These are phyloP conservation scores for Ageneiosus marmoratus DNA, from an alignment of 2,113 vertebrate genomes.

Conservation along the genomic window DNA sequence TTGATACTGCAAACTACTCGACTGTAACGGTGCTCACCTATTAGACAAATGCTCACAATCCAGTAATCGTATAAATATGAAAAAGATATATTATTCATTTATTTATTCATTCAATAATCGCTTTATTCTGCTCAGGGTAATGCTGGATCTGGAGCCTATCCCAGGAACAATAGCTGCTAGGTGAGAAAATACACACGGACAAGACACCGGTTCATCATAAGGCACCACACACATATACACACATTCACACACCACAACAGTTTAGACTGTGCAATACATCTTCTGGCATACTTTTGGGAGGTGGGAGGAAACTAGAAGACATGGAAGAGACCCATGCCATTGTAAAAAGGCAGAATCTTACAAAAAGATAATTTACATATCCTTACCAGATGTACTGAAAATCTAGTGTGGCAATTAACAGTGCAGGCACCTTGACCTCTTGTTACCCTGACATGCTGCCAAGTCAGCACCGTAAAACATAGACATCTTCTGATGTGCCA, in stretches of 20 bases:
- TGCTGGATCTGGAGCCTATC: background rate
- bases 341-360: background rate
- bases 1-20: conserved; percentile 36
- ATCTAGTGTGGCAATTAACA: conserved; percentile 3
- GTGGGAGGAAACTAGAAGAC: background rate
- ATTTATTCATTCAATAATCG: background rate
- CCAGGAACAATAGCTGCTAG: background rate
- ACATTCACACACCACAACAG: background rate
- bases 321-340: background rate
- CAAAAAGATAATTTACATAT: conserved; percentile 20
- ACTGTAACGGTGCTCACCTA: conserved; percentile 6
- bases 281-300: background rate
- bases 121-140: background rate
- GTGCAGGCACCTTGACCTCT: conserved; percentile 11
- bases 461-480: conserved; percentile 44
- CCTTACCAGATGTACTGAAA: background rate
- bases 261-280: background rate
- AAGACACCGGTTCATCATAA: no score
- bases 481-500: conserved; percentile 41
- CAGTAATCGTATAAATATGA: conserved; percentile 1
- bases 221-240: background rate
- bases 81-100: background rate
- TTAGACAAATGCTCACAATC: conserved; percentile 17
- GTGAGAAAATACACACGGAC: background rate
- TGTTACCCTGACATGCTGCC: conserved; percentile 32